Conservation (phyloP, 2,113 vertebrate genomes). For the Heteronetta atricapilla region DNA sequence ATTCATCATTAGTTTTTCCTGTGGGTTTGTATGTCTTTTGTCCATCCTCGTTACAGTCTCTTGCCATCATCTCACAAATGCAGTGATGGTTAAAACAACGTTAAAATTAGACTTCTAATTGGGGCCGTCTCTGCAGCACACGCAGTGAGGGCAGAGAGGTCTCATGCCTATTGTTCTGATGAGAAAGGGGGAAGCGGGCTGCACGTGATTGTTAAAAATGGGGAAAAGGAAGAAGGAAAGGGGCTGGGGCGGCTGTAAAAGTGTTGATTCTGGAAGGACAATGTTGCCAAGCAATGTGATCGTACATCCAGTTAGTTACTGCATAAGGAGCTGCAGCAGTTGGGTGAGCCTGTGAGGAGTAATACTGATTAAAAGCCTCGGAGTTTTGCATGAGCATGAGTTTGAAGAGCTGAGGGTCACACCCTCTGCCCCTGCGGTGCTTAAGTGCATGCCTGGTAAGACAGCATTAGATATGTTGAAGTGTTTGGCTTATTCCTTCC, state of each 20-base stretch:
- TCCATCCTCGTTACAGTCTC: conserved; percentile 30
- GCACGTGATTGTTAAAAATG: not conserved
- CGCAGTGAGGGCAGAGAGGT: not conserved
- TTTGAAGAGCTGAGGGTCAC: not conserved
- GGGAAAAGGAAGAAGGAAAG: not conserved
- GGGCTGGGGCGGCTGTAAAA: not conserved
- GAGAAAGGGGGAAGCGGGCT: not conserved
- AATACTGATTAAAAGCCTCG: not conserved
- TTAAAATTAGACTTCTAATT: conserved; percentile 12
- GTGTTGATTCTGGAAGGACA: not conserved
- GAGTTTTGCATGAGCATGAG: accelerated
- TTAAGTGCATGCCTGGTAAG: not conserved
- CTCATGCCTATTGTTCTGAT: not conserved
- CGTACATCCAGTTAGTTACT: not conserved
- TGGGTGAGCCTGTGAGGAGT: not conserved
- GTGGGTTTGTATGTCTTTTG: conserved; percentile 37
- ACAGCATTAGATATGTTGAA: not conserved
- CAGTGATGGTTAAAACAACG: not conserved
- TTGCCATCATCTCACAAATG: conserved; percentile 1
- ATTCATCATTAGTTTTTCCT: conserved; percentile 57
- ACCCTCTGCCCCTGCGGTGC: accelerated
- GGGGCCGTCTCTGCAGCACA: not conserved
- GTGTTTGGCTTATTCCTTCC: not conserved
- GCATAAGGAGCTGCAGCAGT: not conserved
- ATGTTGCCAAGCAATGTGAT: not conserved